Evolutionary conservation across 2,888 invertebrate species (phyloP), one percentile per base, ranked within the genome.

Genomic region (Acrobasis consociella): DNA sequence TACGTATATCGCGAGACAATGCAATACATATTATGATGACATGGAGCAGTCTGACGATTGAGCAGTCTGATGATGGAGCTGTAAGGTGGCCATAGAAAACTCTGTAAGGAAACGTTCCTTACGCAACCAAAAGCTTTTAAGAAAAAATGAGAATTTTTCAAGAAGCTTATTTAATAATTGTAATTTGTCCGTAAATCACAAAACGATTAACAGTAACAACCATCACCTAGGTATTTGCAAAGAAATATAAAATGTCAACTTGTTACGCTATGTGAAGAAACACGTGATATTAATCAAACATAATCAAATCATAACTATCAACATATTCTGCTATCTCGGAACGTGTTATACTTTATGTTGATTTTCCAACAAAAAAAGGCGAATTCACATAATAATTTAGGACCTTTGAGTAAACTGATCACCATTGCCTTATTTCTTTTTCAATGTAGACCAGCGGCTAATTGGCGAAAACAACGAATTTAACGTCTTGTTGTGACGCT

Each of bases 241-340:
- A 42, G 16, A 42, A 42, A 56, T n/a, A 16, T 42, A 10, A 16
- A 55, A 55, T 39, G 39, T 55, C 55, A 53, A 39, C 55, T 10
- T 22, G 8, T 15, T 37, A 55, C 55, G 38, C 38, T 39, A 16
- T 46, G 22, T 56, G 56, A 42, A 22, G 9, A 5, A 13, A 46
- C 56, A 56, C 42, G 56, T 56, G 56, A 56, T 42, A 9, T 42
- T 42, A 56, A 56, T 56, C 56, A 42, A 42, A 56, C 42, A 38
- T 55, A 56, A 56, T 56, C 56, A 56, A 42, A 56, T 42, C 42
- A 39, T 39, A 56, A 56, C 42, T 46, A 42, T 56, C 42, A 42
- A 56, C 56, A 39, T 56, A 42, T 56, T 22, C 42, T 37, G 42
- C 42, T 56, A 56, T 56, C 56, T 56, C 5, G 42, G n/a, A 56